phyloP scores from a whole-genome alignment of 2,888 invertebrate genomes.

The Drosophila recens region DNA sequence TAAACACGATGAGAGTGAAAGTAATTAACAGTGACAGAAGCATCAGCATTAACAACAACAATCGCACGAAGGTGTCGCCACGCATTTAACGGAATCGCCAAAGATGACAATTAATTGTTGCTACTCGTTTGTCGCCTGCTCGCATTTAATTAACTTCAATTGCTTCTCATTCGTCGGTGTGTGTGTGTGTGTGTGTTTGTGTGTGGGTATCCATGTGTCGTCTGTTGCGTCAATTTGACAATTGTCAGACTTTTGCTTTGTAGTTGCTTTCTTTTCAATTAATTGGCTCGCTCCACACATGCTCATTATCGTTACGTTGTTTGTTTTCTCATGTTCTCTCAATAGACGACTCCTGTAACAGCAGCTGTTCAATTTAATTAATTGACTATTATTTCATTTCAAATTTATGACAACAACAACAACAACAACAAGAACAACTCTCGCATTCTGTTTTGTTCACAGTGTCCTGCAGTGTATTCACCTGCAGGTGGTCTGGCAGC shows the following conservation, averaged over 20 bases:
- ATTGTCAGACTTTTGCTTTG: constrained; percentile 60
- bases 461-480: neutral
- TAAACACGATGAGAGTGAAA: constrained; percentile 61
- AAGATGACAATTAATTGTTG: constrained; percentile 60
- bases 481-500: constrained; percentile 25
- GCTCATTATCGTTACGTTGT: constrained; percentile 52
- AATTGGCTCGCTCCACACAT: constrained; percentile 48
- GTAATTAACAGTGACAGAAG: constrained; percentile 68
- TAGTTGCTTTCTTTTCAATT: constrained; percentile 47
- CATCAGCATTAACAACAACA: neutral
- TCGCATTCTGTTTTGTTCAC: neutral
- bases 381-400: constrained; percentile 39
- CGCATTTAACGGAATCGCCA: constrained; percentile 40
- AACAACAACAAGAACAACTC: neutral
- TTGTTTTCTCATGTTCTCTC: constrained; percentile 38
- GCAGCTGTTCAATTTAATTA: constrained; percentile 57
- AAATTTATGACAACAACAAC: constrained; percentile 23
- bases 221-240: constrained; percentile 76
- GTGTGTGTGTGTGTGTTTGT: neutral
- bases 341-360: constrained; percentile 23
- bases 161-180: constrained; percentile 33
- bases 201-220: constrained; percentile 12
- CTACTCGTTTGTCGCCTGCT: constrained; percentile 42
- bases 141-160: constrained; percentile 76
- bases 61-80: constrained; percentile 62